Percentiles rank a stretch among this genome's conserved stretches.
These are phyloP conservation scores for Archocentrus centrarchus DNA, from an alignment of 2,113 vertebrate genomes.

Conservation along the genomic window DNA sequence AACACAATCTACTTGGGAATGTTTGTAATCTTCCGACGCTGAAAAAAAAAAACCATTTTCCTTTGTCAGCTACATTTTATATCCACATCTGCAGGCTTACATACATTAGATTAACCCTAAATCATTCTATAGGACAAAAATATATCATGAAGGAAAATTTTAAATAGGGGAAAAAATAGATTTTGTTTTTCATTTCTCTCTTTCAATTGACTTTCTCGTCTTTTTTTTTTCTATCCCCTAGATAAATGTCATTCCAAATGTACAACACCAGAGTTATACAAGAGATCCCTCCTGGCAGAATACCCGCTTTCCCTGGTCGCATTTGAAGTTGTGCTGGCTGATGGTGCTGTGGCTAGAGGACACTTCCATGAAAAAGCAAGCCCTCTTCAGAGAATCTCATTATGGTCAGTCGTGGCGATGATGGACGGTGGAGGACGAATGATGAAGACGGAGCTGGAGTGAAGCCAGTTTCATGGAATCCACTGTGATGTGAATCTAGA, in stretches of 20 bases:
- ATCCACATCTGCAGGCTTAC: background rate
- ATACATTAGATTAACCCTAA: slow-evolving; percentile 13
- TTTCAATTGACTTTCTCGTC: background rate
- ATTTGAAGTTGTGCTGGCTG: slow-evolving; percentile 34
- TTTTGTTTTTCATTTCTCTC: background rate
- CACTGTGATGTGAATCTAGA: slow-evolving; percentile 24
- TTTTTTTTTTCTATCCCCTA: background rate
- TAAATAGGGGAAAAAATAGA: background rate
- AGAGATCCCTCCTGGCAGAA: slow-evolving; percentile 22
- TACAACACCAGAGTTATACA: slow-evolving; percentile 11
- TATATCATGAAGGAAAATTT: background rate
- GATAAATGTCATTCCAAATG: slow-evolving; percentile 40
- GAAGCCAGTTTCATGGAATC: slow-evolving; percentile 15
- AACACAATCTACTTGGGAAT: slow-evolving; percentile 45
- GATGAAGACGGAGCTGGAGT: slow-evolving; percentile 28
- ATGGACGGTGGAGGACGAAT: slow-evolving; percentile 29
- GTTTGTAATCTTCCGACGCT: slow-evolving; percentile 10
- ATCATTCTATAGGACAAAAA: background rate
- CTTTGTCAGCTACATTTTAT: slow-evolving; percentile 22
- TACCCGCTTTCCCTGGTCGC: slow-evolving; percentile 3
- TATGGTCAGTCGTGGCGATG: slow-evolving; percentile 41
- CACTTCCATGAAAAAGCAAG: slow-evolving; percentile 27
- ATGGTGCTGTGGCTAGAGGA: slow-evolving; percentile 11
- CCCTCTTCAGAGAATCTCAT: slow-evolving; percentile 41
- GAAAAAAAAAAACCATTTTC: background rate